These are phyloP conservation scores for Chesias legatella DNA, from an alignment of 2,888 invertebrate genomes.

Conservation along the genomic window DNA sequence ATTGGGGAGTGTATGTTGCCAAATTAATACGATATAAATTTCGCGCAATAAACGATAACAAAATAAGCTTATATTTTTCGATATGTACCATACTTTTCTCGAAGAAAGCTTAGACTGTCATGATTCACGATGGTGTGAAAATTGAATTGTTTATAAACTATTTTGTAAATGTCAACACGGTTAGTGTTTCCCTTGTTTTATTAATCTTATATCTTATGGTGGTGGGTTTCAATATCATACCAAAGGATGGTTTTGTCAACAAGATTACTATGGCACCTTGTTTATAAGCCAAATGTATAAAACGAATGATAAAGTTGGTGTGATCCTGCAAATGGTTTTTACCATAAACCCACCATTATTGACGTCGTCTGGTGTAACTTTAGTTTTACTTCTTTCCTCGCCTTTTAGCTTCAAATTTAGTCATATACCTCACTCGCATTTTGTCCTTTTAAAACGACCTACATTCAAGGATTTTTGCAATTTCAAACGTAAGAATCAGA, in stretches of 20 bases:
- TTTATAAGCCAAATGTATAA: too few species aligned
- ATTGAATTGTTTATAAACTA: not conserved
- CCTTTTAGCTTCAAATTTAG: conserved; percentile 37
- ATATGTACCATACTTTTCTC: conserved; percentile 33
- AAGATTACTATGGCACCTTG: too few species aligned
- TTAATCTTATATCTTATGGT: too few species aligned
- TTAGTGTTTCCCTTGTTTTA: too few species aligned
- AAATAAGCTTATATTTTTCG: conserved; percentile 46
- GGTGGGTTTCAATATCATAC: too few species aligned
- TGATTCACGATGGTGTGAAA: too few species aligned
- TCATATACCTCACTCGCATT: conserved; percentile 18
- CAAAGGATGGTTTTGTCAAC: too few species aligned
- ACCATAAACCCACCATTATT: not conserved
- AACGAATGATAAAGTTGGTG: too few species aligned
- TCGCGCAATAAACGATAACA: conserved; percentile 26
- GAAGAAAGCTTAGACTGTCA: too few species aligned
- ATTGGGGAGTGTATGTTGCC: conserved; percentile 50
- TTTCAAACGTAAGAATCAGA: too few species aligned
- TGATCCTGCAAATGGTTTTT: too few species aligned
- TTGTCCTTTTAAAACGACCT: not conserved
- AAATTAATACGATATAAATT: conserved; percentile 47
- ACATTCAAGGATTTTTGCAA: too few species aligned
- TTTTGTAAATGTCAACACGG: conserved; percentile 1
- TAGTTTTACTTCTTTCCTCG: conserved; percentile 22
- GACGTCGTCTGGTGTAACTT: conserved; percentile 12